Evolutionary conservation across 2,888 invertebrate species (phyloP).

Genomic region (Altica lythri): DNA sequence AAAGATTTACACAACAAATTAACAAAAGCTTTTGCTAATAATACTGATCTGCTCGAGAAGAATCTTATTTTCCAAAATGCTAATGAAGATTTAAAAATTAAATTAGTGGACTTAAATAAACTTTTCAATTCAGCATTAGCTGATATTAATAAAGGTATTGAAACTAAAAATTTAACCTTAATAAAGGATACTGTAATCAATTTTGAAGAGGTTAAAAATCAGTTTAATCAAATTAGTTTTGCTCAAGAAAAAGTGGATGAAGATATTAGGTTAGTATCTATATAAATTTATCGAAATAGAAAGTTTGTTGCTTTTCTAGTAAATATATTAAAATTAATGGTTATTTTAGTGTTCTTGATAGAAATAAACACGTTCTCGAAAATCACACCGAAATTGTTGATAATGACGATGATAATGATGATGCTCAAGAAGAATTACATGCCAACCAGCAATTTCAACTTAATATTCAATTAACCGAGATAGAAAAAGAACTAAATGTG

Average conservation of each 20-base stretch:
- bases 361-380: slow-evolving; percentile 30
- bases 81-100: slow-evolving; percentile 68
- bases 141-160: slow-evolving; percentile 59
- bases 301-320: no score
- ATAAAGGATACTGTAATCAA: slow-evolving; percentile 58
- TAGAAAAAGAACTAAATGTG: slow-evolving; percentile 71
- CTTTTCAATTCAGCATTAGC: slow-evolving; percentile 65
- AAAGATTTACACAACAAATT: slow-evolving; percentile 69
- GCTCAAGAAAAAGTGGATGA: slow-evolving; percentile 63
- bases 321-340: no score
- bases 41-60: slow-evolving; percentile 72
- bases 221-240: slow-evolving; percentile 60
- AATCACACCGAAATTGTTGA: slow-evolving; percentile 1
- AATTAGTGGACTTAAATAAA: slow-evolving; percentile 64
- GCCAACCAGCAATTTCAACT: slow-evolving; percentile 71
- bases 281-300: no score
- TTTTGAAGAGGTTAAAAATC: slow-evolving; percentile 58
- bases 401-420: slow-evolving; percentile 56
- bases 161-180: slow-evolving; percentile 48
- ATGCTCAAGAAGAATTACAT: slow-evolving; percentile 68
- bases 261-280: slow-evolving; percentile 53
- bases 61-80: slow-evolving; percentile 71
- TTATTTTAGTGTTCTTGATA: slow-evolving; percentile 37
- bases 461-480: slow-evolving; percentile 70
- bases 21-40: slow-evolving; percentile 67